Percentiles rank a stretch among this genome's conserved stretches.
phyloP scores from a whole-genome alignment of 2,113 vertebrate genomes.

The Lipotes vexillifer region DNA sequence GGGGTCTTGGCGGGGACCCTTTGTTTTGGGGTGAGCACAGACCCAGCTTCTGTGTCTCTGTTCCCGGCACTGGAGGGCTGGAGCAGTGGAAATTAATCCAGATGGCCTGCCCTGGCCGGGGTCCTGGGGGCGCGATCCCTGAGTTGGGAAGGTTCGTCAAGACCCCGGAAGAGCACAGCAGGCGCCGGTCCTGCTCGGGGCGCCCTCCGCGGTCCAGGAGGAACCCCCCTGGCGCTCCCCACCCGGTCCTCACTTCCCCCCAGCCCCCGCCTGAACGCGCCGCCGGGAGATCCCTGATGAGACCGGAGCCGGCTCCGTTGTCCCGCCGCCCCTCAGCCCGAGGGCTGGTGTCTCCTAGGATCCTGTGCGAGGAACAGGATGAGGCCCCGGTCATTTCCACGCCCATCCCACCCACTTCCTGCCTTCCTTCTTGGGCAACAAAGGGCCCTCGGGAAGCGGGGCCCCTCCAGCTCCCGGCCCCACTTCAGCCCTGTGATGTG shows the following conservation, averaged over 20 bases:
- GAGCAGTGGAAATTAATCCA: neutral
- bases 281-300: neutral
- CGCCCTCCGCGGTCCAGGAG: neutral
- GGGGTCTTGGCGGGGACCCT: neutral
- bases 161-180: neutral
- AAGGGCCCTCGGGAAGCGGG: constrained; percentile 64
- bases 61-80: neutral
- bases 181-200: neutral
- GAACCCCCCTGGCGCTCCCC: neutral
- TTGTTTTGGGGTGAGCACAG: constrained; percentile 29
- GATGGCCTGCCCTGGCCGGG: neutral
- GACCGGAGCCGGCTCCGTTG: neutral
- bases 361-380: constrained; percentile 37
- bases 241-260: neutral
- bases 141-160: neutral
- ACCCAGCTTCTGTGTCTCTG: neutral
- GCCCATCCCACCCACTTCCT: constrained; percentile 74
- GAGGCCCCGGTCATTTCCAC: constrained; percentile 62
- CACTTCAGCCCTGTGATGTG: constrained; percentile 1
- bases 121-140: neutral
- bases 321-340: neutral
- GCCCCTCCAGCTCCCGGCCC: constrained; percentile 12
- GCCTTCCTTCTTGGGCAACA: constrained; percentile 70
- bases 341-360: neutral
- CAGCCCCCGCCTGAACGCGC: neutral